Conservation (phyloP, 1,140 invertebrate species). For the Diachasma alloeum region DNA sequence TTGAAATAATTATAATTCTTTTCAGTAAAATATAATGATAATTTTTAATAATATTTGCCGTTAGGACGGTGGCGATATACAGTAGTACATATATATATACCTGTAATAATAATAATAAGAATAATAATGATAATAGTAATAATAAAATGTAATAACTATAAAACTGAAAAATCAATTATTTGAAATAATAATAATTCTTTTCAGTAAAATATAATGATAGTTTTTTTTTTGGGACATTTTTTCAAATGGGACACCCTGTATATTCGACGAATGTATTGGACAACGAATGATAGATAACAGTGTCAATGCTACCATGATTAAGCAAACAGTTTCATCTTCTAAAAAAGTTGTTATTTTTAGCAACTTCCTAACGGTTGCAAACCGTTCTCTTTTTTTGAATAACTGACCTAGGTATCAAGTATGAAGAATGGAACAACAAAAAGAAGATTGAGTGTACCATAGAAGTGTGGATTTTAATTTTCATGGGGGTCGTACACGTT, state of each 20-base stretch:
- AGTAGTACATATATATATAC: neutral
- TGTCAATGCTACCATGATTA: neutral
- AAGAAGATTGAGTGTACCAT: neutral
- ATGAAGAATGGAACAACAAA: neutral
- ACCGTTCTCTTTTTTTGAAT: neutral
- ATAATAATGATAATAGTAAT: too few relatives aligned
- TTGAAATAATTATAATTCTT: too few relatives aligned
- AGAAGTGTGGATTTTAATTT: neutral
- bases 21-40: too few relatives aligned
- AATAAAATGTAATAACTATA: too few relatives aligned
- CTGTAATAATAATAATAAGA: too few relatives aligned
- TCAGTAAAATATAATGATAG: too few relatives aligned
- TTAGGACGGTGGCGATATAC: too few relatives aligned
- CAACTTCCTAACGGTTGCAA: neutral
- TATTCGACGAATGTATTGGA: neutral
- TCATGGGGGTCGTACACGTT: constrained; percentile 1
- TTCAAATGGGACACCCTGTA: too few relatives aligned
- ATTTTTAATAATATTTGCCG: too few relatives aligned
- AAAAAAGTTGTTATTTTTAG: neutral
- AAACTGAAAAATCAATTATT: too few relatives aligned
- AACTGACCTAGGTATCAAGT: neutral
- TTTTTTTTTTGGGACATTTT: too few relatives aligned
- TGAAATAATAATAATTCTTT: too few relatives aligned
- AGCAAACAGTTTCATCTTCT: neutral
- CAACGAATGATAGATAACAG: neutral